These are phyloP conservation scores for Psilopsiagon aymara DNA, from an alignment of 2,113 vertebrate genomes.

Conservation along the genomic window DNA sequence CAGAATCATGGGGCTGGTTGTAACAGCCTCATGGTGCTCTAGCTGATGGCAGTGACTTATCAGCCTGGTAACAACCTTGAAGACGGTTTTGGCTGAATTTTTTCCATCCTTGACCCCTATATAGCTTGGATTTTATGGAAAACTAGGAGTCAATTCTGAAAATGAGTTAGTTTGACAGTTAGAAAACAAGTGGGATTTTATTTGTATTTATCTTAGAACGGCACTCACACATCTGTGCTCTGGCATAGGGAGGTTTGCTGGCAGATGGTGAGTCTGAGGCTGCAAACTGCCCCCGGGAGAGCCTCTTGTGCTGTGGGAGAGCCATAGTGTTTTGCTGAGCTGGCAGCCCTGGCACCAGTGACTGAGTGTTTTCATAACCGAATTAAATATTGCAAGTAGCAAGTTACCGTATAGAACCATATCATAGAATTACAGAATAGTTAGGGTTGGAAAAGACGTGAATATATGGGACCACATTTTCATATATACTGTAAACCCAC, in stretches of 20 bases:
- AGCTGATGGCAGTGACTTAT: neutral
- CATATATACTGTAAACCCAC: neutral
- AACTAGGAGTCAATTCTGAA: neutral
- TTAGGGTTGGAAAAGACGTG: neutral
- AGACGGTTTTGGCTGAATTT: neutral
- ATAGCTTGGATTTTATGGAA: neutral
- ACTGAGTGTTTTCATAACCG: neutral
- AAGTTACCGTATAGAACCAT: neutral
- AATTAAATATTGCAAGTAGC: neutral
- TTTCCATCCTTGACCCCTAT: neutral
- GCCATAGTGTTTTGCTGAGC: neutral
- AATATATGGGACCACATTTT: neutral
- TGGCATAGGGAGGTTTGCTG: neutral
- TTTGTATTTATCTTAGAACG: neutral
- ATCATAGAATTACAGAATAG: neutral
- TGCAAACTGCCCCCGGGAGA: neutral
- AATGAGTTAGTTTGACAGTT: neutral
- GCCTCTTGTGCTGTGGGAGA: neutral
- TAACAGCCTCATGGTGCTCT: neutral
- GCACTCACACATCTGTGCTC: neutral
- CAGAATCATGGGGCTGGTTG: neutral
- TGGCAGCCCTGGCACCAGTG: neutral
- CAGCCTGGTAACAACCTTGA: neutral
- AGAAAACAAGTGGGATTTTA: neutral
- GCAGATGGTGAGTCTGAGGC: neutral